A percentile compares a stretch with the other conserved stretches of the same genome.
Evolutionary conservation across 2,888 invertebrate species (phyloP).

Genomic region (Cremastobaeus sp.): DNA sequence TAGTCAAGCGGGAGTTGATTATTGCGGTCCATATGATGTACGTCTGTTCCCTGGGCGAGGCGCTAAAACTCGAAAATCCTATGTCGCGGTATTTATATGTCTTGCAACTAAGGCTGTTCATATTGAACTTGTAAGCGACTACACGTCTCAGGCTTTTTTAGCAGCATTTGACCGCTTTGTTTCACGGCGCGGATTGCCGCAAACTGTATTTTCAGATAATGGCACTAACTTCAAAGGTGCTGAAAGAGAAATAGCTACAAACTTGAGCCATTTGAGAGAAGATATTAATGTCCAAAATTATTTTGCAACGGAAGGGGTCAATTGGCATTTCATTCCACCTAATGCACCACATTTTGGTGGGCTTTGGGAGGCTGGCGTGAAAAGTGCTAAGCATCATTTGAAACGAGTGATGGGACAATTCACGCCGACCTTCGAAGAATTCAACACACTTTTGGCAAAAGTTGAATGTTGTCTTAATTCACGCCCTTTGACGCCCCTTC

Average conservation of each 20-base stretch:
- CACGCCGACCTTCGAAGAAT: background rate
- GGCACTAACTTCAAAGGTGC: constrained; percentile 25
- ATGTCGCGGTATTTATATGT: constrained; percentile 20
- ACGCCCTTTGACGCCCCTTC: background rate
- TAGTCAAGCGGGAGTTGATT: constrained; percentile 1
- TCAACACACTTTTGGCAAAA: background rate
- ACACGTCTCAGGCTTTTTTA: constrained; percentile 1
- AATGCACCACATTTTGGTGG: no score
- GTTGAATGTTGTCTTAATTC: background rate
- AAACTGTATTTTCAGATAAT: background rate
- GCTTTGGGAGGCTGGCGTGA: no score
- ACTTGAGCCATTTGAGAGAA: no score
- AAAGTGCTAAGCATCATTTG: no score
- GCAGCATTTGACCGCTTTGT: constrained; percentile 6
- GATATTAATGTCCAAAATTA: no score
- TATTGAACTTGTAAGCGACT: constrained; percentile 9
- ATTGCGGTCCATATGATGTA: constrained; percentile 3
- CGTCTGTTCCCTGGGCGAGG: constrained; percentile 9
- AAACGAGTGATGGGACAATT: background rate
- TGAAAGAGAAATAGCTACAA: background rate
- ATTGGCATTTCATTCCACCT: no score
- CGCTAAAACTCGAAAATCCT: no score
- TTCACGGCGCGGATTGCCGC: constrained; percentile 3
- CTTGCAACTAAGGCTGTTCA: background rate
- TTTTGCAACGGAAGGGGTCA: no score